Percentiles rank a stretch among this genome's conserved stretches.
phyloP scores from a whole-genome alignment of 2,888 invertebrate species.

The Tachystola acroxantha region DNA sequence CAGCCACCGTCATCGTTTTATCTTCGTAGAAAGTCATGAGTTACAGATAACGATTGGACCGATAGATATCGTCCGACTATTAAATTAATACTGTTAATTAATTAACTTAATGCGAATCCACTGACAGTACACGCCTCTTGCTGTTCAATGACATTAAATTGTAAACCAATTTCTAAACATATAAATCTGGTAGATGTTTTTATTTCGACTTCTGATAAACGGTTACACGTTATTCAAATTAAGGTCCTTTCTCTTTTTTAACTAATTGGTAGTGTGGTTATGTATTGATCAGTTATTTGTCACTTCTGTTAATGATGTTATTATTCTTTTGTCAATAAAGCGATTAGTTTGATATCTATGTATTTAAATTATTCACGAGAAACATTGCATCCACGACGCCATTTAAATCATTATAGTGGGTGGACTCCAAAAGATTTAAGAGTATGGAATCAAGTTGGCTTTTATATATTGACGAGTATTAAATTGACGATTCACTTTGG shows the following conservation, averaged over 20 bases:
- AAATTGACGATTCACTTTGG: no score
- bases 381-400: no score
- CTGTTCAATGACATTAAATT: conserved; percentile 23
- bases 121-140: conserved; percentile 19
- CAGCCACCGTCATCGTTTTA: neutral
- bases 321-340: neutral
- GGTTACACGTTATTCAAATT: conserved; percentile 24
- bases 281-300: conserved; percentile 5
- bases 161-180: conserved; percentile 40
- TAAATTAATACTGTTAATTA: conserved; percentile 8
- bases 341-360: neutral
- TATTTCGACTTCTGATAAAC: conserved; percentile 18
- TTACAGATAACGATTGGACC: neutral
- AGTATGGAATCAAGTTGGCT: no score
- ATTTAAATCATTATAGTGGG: no score
- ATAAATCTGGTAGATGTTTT: conserved; percentile 42
- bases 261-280: conserved; percentile 8
- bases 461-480: no score
- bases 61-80: neutral
- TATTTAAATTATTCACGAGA: no score
- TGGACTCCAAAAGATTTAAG: no score
- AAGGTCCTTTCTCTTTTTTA: conserved; percentile 29
- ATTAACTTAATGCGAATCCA: conserved; percentile 22
- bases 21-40: neutral
- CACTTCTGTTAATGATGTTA: conserved; percentile 7